These are phyloP conservation scores for Lacerta agilis DNA, from an alignment of 2,797 vertebrate genomes.

Conservation along the genomic window DNA sequence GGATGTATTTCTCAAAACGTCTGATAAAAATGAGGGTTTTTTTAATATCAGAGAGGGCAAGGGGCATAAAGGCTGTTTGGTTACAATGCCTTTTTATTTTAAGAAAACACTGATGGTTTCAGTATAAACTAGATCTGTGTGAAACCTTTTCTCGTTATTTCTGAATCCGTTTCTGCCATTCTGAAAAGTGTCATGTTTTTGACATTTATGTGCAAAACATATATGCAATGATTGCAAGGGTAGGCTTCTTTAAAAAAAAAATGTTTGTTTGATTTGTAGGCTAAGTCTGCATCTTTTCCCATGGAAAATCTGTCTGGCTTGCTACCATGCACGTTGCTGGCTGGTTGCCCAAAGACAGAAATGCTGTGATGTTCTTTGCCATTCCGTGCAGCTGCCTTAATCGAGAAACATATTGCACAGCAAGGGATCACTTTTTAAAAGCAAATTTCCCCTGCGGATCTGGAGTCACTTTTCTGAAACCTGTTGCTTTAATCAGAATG, in stretches of 20 bases:
- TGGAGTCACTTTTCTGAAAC: not conserved
- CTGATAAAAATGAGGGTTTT: not conserved
- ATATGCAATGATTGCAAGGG: not conserved
- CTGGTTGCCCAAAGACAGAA: not conserved
- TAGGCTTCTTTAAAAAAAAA: not conserved
- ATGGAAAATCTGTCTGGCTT: not conserved
- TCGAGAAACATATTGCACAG: not conserved
- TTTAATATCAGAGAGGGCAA: not conserved
- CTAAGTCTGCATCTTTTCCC: not conserved
- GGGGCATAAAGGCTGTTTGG: not conserved
- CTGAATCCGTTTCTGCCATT: not conserved
- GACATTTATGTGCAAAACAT: not conserved
- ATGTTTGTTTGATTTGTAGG: not conserved
- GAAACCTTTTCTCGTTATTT: not conserved
- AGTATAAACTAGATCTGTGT: not conserved
- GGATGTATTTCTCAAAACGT: not conserved
- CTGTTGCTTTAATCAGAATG: not conserved
- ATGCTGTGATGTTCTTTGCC: too few species aligned
- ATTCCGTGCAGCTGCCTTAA: not conserved
- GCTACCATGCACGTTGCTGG: not conserved
- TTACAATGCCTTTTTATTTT: not conserved
- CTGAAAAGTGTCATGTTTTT: not conserved
- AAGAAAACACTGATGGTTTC: not conserved
- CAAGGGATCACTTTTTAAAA: not conserved
- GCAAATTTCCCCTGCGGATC: not conserved